A percentile compares a stretch with the other conserved stretches of the same genome.
These are phyloP conservation scores for Diachasmimorpha longicaudata DNA, from an alignment of 1,140 invertebrate species.

Conservation along the genomic window DNA sequence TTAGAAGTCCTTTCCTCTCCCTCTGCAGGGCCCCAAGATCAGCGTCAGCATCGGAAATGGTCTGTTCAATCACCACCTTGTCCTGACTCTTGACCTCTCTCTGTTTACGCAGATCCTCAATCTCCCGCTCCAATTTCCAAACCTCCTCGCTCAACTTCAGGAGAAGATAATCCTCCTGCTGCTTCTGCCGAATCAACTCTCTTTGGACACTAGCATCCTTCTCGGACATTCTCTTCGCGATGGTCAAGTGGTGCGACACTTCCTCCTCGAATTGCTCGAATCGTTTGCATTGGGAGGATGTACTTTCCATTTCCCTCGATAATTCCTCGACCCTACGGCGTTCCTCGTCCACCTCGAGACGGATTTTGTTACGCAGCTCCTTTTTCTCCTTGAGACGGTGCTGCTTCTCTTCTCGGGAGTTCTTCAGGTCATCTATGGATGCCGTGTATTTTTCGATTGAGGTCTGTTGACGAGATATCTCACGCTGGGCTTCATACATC, in stretches of 20 bases:
- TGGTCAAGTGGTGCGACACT: conserved; percentile 57
- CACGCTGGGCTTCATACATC: conserved; percentile 62
- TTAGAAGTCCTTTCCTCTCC: conserved; percentile 71
- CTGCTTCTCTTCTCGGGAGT: conserved; percentile 54
- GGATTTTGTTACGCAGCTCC: conserved; percentile 50
- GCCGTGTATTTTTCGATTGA: conserved; percentile 61
- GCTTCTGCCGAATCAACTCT: conserved; percentile 61
- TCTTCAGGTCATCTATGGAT: conserved; percentile 54
- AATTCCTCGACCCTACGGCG: conserved; percentile 53
- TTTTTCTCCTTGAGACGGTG: conserved; percentile 44
- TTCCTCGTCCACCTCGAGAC: conserved; percentile 49
- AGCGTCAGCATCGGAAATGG: conserved; percentile 67
- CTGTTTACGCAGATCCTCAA: conserved; percentile 58
- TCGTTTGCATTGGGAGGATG: conserved; percentile 53
- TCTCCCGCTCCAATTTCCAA: conserved; percentile 62
- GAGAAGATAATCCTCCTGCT: conserved; percentile 64
- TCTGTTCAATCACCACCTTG: conserved; percentile 56
- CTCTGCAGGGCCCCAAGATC: conserved; percentile 74
- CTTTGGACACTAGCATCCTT: conserved; percentile 61
- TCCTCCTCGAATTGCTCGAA: conserved; percentile 64
- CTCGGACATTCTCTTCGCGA: conserved; percentile 63
- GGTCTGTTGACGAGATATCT: conserved; percentile 62
- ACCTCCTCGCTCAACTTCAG: conserved; percentile 63
- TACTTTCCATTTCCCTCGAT: conserved; percentile 54
- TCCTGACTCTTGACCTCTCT: conserved; percentile 58